Evolutionary conservation across 2,797 vertebrate species (phyloP), one percentile per base, ranked within the genome.

Genomic region (Coregonus suidteri): DNA sequence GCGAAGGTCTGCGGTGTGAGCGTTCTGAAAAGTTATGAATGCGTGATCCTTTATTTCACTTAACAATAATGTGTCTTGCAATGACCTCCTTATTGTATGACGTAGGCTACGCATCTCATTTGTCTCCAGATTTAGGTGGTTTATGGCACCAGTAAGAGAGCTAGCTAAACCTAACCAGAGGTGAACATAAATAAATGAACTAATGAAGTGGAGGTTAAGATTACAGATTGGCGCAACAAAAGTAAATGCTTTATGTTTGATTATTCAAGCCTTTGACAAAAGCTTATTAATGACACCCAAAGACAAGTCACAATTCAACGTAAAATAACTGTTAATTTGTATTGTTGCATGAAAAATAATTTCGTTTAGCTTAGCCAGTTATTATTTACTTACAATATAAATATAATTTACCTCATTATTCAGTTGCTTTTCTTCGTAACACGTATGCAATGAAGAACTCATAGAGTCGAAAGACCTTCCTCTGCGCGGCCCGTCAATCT

Each of bases 381-480:
- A 47, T 47, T 47, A 47, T 47, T 47, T 13, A 47, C 41, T 47
- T 47, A 47, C 9, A 47, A 47, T 13, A 20, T 20, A 9, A 6
- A 18, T 59, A 20, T 7, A n/a, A 47, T 89, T 86, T 83, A 95
- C 93, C 91, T 95, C 92, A 88, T 94, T 95, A 83, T 95, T 95
- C 31, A 96, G 91, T 68, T 94, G 93, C 73, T 96, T 96, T 59
- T 96, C 96, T 54, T 95, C 96, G 78, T 93, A 90, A 65, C 86
- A 93, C 25, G 94, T 90, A 86, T 95, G 41, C 9, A 47, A 47
- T 47, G 56, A 59, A 59, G 56, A 59, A 59, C 54, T 96, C 82
- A 95, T 94, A 35, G 95, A 95, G 88, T 97, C 96, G 87, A 96
- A 95, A 18, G 95, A 96, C 81, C 94, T 91, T 80, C 95, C 95